A percentile compares a stretch with the other conserved stretches of the same genome.
phyloP scores from a whole-genome alignment of 92 coral and sea anemone species.

The Porites rus region DNA sequence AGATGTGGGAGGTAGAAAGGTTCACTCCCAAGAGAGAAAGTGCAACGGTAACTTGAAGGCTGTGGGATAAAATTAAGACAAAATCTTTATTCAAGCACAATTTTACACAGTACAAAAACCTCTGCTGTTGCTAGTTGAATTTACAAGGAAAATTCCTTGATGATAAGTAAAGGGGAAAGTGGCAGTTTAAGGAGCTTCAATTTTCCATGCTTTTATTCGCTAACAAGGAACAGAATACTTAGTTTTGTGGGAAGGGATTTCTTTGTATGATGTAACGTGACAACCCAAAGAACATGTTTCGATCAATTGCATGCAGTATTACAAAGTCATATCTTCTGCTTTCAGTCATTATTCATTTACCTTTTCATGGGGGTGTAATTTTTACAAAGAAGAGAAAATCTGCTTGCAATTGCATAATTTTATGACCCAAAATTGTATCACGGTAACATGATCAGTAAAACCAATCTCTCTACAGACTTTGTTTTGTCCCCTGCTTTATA shows the following conservation, averaged over 20 bases:
- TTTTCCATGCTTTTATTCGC: constrained; percentile 27
- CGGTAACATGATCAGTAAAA: background rate
- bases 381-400: background rate
- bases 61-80: too few species aligned
- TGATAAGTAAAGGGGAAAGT: too few species aligned
- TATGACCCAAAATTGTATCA: too few species aligned
- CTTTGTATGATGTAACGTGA: constrained; percentile 28
- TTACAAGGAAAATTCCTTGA: too few species aligned
- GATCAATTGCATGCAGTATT: constrained; percentile 45
- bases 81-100: too few species aligned
- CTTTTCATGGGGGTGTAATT: background rate
- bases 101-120: too few species aligned
- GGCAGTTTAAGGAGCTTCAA: background rate
- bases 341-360: background rate
- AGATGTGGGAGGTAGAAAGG: constrained; percentile 48
- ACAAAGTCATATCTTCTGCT: background rate
- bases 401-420: background rate
- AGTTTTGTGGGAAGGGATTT: constrained; percentile 35
- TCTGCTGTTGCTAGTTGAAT: too few species aligned
- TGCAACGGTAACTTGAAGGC: constrained; percentile 28
- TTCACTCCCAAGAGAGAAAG: constrained; percentile 23
- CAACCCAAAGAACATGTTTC: constrained; percentile 34
- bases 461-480: background rate
- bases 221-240: constrained; percentile 50
- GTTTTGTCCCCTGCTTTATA: background rate